phyloP scores from a whole-genome alignment of 2,888 invertebrate species.

The Aporophyla lueneburgensis region DNA sequence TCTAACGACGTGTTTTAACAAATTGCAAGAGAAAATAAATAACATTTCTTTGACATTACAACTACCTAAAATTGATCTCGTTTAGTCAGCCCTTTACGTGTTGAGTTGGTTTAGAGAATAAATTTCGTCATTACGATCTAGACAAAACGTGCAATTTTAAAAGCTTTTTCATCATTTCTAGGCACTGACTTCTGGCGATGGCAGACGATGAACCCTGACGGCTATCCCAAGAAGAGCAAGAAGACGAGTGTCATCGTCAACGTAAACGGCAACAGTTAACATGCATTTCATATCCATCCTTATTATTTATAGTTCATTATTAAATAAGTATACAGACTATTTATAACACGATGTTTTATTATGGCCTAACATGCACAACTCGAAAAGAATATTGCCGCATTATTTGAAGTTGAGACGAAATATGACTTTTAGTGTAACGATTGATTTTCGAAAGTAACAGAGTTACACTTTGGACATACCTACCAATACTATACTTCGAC shows the following conservation, averaged over 20 bases:
- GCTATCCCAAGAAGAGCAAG: slow-evolving; percentile 91
- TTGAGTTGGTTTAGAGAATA: neutral
- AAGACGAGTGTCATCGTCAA: slow-evolving; percentile 83
- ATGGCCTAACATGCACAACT: neutral
- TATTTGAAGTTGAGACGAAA: too few species aligned
- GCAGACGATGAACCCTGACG: slow-evolving; percentile 97
- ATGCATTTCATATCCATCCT: slow-evolving; percentile 60
- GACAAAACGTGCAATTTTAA: neutral
- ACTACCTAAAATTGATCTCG: neutral
- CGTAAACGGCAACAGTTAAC: slow-evolving; percentile 86
- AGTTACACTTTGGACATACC: neutral
- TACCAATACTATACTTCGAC: neutral
- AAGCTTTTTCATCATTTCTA: slow-evolving; percentile 76
- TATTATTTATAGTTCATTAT: slow-evolving; percentile 68
- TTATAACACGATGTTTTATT: slow-evolving; percentile 60
- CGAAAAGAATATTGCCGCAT: neutral
- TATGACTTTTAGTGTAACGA: too few species aligned
- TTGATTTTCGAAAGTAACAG: too few species aligned
- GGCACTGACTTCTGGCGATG: slow-evolving; percentile 98
- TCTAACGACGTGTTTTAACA: neutral
- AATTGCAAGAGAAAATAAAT: neutral
- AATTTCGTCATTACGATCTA: neutral
- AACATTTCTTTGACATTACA: neutral
- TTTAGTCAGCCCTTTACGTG: neutral
- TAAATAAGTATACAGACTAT: slow-evolving; percentile 73